Conservation (phyloP, 2,113 vertebrate genomes). For the Salvelinus alpinus region DNA sequence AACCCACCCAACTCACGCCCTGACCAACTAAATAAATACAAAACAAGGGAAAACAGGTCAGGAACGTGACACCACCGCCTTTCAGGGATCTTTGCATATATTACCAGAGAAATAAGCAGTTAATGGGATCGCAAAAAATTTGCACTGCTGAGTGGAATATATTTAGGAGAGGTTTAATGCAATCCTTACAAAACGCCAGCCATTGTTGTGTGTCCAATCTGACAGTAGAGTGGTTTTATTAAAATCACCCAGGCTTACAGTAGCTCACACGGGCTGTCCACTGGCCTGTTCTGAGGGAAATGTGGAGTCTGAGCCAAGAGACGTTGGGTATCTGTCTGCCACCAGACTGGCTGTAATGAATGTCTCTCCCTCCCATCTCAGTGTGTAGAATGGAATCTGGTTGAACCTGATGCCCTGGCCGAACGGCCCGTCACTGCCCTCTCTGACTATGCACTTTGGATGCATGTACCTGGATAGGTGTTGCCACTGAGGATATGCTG, state of each 20-base stretch:
- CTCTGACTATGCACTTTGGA: neutral
- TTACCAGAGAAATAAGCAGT: too few relatives aligned
- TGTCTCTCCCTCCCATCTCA: neutral
- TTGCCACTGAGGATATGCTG: neutral
- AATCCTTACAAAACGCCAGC: neutral
- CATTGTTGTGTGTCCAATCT: too few relatives aligned
- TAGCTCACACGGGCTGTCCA: too few relatives aligned
- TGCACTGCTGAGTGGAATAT: neutral
- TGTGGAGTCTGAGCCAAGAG: neutral
- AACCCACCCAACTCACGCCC: too few relatives aligned
- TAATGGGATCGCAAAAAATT: too few relatives aligned
- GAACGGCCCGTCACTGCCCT: neutral
- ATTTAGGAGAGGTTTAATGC: neutral
- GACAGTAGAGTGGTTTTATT: too few relatives aligned
- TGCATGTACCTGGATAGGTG: neutral
- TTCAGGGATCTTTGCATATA: too few relatives aligned
- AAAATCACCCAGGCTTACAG: too few relatives aligned
- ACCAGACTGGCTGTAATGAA: neutral
- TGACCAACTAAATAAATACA: too few relatives aligned
- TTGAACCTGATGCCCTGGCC: conserved; percentile 3
- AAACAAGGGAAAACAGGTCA: too few relatives aligned
- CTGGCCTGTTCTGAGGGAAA: neutral
- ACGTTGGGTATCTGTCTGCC: neutral
- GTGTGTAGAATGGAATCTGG: conserved; percentile 4
- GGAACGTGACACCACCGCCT: too few relatives aligned